Base-by-base conservation (phyloP, 1,140 invertebrate species). In the Chionoecetes opilio region DNA sequence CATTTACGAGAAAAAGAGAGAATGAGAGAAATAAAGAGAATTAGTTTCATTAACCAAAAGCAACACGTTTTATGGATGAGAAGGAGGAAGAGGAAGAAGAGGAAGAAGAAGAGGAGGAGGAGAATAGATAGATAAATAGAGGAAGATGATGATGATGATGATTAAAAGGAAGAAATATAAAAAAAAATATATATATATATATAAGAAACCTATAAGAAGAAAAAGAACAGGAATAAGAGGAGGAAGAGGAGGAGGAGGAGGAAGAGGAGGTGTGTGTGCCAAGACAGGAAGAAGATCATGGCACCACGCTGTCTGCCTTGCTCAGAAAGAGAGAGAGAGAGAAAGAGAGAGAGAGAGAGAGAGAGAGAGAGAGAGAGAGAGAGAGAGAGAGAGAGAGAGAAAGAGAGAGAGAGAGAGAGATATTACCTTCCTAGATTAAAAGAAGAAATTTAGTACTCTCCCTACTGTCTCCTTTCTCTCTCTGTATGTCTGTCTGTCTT, bases 341-440 rank as follows among this genome's bases (percentile, higher is more conserved):
- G 63, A 75, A 26, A 75, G 63, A 75, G 63, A 75, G 63, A 75
- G 63, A 75, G 63, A 75, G 63, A 75, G 63, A 75, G 63, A 63
- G 53, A 63, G 53, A 63, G 53, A 63, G 53, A 63, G 53, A 63
- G 53, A 63, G 53, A 63, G 53, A 63, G 53, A 63, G 53, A 63
- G 53, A 63, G 53, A 63, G 53, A 63, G 53, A 63, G 53, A 63
- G 53, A 63, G 53, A 63, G 53, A 63, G 53, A 63, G 53, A 63
- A 21, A 63, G 53, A 63, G 41, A 46, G 53, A 75, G 63, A 75
- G 63, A 75, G 63, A 75, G 63, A 75, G n/a, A 5, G 26, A 75
- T 26, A 75, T 75, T 75, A 26, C 63, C 63, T 75, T 75, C 63
- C 63, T 75, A 75, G 63, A 75, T 75, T 75, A 75, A 26, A 17